phyloP scores from a whole-genome alignment of 2,797 vertebrate genomes.

The Hipposideros larvatus region DNA sequence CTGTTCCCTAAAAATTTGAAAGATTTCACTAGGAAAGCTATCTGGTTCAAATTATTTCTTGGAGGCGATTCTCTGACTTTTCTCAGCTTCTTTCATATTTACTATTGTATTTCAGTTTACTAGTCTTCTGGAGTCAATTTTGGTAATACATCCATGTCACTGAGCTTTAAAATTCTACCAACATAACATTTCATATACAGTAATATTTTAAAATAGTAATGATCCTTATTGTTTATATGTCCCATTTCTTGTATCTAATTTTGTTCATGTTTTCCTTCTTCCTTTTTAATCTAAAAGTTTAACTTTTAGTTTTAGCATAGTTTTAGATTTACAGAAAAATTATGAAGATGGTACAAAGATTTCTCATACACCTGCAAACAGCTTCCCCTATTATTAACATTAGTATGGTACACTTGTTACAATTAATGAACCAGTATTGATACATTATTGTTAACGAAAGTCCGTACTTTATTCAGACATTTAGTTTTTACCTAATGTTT shows the following conservation, averaged over 20 bases:
- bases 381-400: background rate
- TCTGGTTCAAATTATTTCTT: conserved; percentile 69
- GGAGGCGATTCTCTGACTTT: conserved; percentile 39
- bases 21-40: conserved; percentile 62
- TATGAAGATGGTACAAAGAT: background rate
- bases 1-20: conserved; percentile 66
- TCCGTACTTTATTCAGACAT: background rate
- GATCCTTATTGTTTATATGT: background rate
- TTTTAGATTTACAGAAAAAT: conserved; percentile 59
- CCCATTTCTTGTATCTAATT: conserved; percentile 52
- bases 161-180: conserved; percentile 16
- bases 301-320: conserved; percentile 33
- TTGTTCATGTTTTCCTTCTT: background rate
- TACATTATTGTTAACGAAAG: conserved; percentile 5
- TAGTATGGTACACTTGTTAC: conserved; percentile 24
- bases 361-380: background rate
- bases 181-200: background rate
- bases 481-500: background rate
- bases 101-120: conserved; percentile 27
- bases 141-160: background rate
- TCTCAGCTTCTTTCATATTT: background rate
- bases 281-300: conserved; percentile 1
- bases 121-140: conserved; percentile 51
- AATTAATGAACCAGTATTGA: background rate
- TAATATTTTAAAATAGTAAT: conserved; percentile 6